A percentile compares a stretch with the other conserved stretches of the same genome.
phyloP scores from a whole-genome alignment of 1,140 invertebrate genomes.

The Zaprionus africanus region DNA sequence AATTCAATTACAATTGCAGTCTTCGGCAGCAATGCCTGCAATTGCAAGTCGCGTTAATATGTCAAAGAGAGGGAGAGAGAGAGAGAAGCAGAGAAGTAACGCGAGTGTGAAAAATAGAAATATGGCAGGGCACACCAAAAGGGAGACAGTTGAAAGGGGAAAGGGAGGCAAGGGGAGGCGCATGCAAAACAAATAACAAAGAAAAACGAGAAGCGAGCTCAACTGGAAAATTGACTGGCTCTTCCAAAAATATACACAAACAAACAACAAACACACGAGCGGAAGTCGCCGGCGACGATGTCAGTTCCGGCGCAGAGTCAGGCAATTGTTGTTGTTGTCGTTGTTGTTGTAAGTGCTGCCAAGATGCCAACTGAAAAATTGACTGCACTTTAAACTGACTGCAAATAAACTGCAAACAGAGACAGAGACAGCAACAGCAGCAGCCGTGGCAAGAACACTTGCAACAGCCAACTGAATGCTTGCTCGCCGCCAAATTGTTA shows the following conservation, averaged over 20 bases:
- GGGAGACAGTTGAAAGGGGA: neutral
- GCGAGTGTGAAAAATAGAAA: conserved; percentile 32
- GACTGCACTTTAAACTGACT: conserved; percentile 70
- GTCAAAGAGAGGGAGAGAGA: conserved; percentile 52
- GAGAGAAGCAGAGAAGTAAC: conserved; percentile 6
- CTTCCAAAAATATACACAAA: conserved; percentile 17
- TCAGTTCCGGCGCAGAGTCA: conserved; percentile 62
- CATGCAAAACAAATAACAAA: conserved; percentile 78
- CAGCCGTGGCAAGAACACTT: conserved; percentile 6
- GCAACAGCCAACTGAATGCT: too few species aligned
- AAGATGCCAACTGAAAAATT: conserved; percentile 73
- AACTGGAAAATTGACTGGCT: conserved; percentile 75
- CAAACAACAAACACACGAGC: conserved; percentile 40
- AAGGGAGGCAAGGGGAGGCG: neutral
- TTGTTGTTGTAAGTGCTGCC: conserved; percentile 39
- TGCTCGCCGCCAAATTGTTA: conserved; percentile 38
- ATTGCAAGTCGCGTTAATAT: conserved; percentile 70
- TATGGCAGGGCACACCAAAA: conserved; percentile 1
- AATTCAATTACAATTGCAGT: conserved; percentile 73
- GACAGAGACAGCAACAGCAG: conserved; percentile 23
- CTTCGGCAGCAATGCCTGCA: conserved; percentile 56
- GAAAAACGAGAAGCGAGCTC: conserved; percentile 82
- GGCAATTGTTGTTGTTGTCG: conserved; percentile 28
- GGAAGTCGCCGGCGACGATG: conserved; percentile 68
- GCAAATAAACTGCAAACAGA: conserved; percentile 52